Base-by-base conservation (phyloP, 1,140 invertebrate genomes). In the Lycorma delicatula region DNA sequence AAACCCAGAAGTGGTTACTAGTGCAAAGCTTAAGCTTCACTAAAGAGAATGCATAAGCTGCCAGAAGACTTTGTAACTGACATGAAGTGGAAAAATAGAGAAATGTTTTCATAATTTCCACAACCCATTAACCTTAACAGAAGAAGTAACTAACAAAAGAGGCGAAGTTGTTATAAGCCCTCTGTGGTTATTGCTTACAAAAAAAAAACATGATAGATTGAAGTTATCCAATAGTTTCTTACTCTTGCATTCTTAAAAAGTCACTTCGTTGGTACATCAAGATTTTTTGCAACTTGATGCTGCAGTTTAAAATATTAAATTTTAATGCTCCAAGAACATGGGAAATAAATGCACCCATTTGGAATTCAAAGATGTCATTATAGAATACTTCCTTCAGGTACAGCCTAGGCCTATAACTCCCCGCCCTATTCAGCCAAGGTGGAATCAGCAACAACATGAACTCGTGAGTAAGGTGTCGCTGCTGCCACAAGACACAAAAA, bases 81-180 rank as follows among this genome's bases (percentile, higher is more conserved):
- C 6, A 60, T 66, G 60, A 60, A 62, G 62, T 68, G 61, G 62
- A 55, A 63, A 57, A 63, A 68, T 28, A 67, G 56, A 49, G 61
- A 58, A 59, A 66, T 27, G 63, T 68, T 12, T 20, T 63, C 9
- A n/a, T n/a, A n/a, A n/a, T n/a, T n/a, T n/a, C n/a, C n/a, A 64
- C 64, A 27, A 64, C 60, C 23, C 63, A 68, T 60, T 38, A 20
- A 38, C 56, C 60, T 51, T 38, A 60, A 66, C 63, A 49, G 59
- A 58, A 41, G 56, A 64, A 9, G 60, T 65, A 1, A 20, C 36
- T 29, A 64, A 61, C 48, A 55, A 59, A 27, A 54, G 58, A 47
- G 52, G 50, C 47, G 36, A 59, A 59, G 26, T 53, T 20, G 52
- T 25, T 34, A 11, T 25, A 5, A 58, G 58, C 41, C 60, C 7